These are phyloP conservation scores for Urocolius indicus DNA, from an alignment of 2,113 vertebrate species.

Conservation along the genomic window DNA sequence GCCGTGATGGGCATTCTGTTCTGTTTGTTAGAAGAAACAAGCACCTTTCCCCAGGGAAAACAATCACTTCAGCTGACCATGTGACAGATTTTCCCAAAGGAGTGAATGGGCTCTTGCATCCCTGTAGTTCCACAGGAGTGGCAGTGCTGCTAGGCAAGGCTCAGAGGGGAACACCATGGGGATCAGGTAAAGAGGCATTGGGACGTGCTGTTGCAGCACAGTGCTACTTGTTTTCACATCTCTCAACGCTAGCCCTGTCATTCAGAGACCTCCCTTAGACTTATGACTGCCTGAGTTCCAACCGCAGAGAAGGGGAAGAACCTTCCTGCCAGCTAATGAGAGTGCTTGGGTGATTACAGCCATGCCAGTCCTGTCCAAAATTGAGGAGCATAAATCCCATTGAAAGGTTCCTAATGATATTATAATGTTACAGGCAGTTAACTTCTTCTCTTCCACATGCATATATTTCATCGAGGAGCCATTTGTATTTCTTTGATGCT, in stretches of 20 bases:
- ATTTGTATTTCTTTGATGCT: conserved; percentile 5
- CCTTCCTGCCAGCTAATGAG: background rate
- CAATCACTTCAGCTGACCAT: background rate
- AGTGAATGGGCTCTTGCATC: background rate
- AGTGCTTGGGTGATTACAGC: background rate
- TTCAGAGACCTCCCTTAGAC: background rate
- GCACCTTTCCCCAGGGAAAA: background rate
- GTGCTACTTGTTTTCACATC: background rate
- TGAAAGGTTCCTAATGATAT: background rate
- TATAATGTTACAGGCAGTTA: conserved; percentile 39
- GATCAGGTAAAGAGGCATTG: background rate
- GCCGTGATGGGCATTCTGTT: background rate
- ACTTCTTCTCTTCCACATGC: background rate
- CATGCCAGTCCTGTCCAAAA: background rate
- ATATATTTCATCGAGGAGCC: background rate
- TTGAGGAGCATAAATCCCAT: conserved; percentile 32
- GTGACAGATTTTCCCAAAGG: background rate
- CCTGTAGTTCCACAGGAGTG: background rate
- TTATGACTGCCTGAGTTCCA: background rate
- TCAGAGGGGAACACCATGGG: background rate
- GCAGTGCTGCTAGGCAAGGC: background rate
- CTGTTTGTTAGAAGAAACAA: background rate
- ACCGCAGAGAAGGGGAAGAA: background rate
- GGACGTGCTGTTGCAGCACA: accelerated
- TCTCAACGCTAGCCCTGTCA: background rate